phyloP scores from a whole-genome alignment of 2,888 invertebrate genomes.

The Leptopilina drosophilae region DNA sequence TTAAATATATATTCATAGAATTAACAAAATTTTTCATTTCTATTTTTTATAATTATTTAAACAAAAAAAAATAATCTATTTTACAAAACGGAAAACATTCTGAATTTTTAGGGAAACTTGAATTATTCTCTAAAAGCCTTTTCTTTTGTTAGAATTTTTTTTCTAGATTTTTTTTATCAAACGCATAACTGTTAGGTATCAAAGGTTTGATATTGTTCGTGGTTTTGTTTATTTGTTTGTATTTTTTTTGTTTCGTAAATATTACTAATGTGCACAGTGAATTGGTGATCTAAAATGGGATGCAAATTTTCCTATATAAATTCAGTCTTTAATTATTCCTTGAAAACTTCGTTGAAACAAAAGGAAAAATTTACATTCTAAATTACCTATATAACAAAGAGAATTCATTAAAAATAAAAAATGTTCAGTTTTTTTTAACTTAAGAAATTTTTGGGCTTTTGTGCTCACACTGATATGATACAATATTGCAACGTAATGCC shows the following conservation, averaged over 20 bases:
- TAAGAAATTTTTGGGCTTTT: conserved; percentile 52
- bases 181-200: conserved; percentile 71
- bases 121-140: conserved; percentile 38
- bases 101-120: conserved; percentile 11
- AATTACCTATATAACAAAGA: conserved; percentile 4
- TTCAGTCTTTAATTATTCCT: conserved; percentile 75
- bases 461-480: conserved; percentile 63
- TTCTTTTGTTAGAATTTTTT: conserved; percentile 58
- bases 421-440: not conserved
- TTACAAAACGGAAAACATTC: not conserved
- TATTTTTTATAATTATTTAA: not conserved
- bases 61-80: conserved; percentile 6
- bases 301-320: conserved; percentile 70
- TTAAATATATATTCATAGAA: no score
- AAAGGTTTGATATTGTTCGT: conserved; percentile 71
- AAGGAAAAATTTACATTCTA: conserved; percentile 52
- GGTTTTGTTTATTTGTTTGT: conserved; percentile 52
- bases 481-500: conserved; percentile 63
- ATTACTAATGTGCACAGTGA: conserved; percentile 67
- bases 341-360: conserved; percentile 63
- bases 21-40: no score
- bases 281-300: conserved; percentile 70
- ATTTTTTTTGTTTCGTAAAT: conserved; percentile 46
- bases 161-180: conserved; percentile 68
- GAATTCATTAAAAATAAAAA: conserved; percentile 19